Evolutionary conservation across 2,888 invertebrate genomes (phyloP).

Genomic region (Drosophila macrospina): DNA sequence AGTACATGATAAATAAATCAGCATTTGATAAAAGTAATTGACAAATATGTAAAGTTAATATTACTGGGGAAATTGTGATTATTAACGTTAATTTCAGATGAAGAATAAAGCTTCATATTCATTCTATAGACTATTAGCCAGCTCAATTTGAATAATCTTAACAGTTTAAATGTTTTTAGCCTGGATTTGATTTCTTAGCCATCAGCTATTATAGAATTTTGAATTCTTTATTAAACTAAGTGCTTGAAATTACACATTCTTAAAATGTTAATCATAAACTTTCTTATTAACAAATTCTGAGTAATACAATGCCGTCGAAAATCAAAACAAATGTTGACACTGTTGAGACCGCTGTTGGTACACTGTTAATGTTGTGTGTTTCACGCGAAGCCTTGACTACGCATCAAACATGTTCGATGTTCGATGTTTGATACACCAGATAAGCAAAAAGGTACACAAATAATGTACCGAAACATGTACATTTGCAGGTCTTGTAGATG

Average conservation of each 20-base stretch:
- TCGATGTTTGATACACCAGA: constrained; percentile 27
- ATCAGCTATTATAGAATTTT: not conserved
- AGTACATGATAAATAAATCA: not conserved
- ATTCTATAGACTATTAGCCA: too few species aligned
- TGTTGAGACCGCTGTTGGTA: constrained; percentile 16
- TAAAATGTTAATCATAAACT: too few species aligned
- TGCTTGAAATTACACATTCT: too few species aligned
- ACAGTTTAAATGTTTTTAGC: too few species aligned
- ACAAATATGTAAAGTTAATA: too few species aligned
- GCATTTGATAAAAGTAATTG: not conserved
- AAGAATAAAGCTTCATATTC: too few species aligned
- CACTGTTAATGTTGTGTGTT: constrained; percentile 19
- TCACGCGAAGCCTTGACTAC: too few species aligned
- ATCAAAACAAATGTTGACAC: constrained; percentile 1
- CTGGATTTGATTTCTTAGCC: too few species aligned
- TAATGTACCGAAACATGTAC: constrained; percentile 42
- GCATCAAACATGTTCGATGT: constrained; percentile 48
- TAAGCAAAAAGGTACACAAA: constrained; percentile 20
- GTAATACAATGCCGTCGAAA: not conserved
- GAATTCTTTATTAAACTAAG: not conserved
- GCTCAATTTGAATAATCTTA: too few species aligned
- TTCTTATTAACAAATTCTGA: not conserved
- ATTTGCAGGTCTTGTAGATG: constrained; percentile 18
- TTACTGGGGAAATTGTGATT: too few species aligned
- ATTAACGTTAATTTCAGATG: too few species aligned